Evolutionary conservation across 2,888 invertebrate genomes (phyloP), one percentile per base, ranked within the genome.

Genomic region (Apantesis nais): DNA sequence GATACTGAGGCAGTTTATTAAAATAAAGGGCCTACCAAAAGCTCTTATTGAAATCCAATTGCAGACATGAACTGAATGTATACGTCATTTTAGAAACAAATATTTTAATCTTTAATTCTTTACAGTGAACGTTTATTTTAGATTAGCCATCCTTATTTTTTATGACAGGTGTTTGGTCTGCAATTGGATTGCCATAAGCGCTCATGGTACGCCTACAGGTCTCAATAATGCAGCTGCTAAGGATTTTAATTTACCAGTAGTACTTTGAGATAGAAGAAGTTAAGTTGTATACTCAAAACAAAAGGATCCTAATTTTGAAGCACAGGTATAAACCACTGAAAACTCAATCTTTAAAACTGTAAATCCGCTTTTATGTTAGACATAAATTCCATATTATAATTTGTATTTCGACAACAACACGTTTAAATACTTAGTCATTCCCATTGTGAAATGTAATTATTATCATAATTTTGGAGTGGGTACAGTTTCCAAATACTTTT

Each of bases 401-500:
- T 25, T 55, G 25, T 55, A 25, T 55, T 25, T 0, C 9, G 5
- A 48, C 16, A 9, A 14, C 12, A 25, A 55, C 55, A 25, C n/a
- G n/a, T 12, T 55, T 55, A 11, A 44, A 55, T 25, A 55, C 12
- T 22, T 9, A n/a, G 19, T 34, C 2, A 62, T 9, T 22, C 19
- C 2, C 37, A 37, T 37, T 37, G 1, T 62, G n/a, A 61, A 12
- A 34, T 2, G 34, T 22, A 22, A 12, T 34, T 16, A 58, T 29
- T 58, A 11, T 29, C 25, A 29, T 58, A 58, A 58, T 25, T 55
- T 48, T 2, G 34, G 29, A 61, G 52, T 61, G 16, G 39, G n/a
- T 55, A 58, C 66, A 25, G 66, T 68, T 72, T 66, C 68, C 66
- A 68, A 55, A 37, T 8, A 66, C 58, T 68, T 48, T 44, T 62